These are phyloP conservation scores for Numenius phaeopus DNA, from an alignment of 2,797 vertebrate genomes.

Conservation along the genomic window DNA sequence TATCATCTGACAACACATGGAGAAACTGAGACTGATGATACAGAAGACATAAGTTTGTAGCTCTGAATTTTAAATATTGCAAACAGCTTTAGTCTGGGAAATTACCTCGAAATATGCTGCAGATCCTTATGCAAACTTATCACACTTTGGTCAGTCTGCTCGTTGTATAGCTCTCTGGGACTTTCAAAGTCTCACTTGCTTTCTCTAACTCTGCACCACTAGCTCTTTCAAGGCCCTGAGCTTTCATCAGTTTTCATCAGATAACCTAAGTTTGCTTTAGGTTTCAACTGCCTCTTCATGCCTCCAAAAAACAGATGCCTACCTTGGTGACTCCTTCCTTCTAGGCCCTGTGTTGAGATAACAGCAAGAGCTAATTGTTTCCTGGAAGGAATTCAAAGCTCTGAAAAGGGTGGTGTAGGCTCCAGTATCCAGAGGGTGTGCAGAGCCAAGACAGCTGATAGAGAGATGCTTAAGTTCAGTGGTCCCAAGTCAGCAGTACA, in stretches of 20 bases:
- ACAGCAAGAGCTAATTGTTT: neutral
- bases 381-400: neutral
- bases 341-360: neutral
- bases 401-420: neutral
- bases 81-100: neutral
- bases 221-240: neutral
- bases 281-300: neutral
- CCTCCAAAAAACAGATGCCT: neutral
- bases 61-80: neutral
- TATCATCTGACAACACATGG: neutral
- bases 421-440: neutral
- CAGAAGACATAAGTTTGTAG: neutral
- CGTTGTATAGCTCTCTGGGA: neutral
- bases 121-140: neutral
- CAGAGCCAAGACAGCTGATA: neutral
- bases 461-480: neutral
- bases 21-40: neutral
- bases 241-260: neutral
- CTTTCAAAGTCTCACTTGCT: neutral
- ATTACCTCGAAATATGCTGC: neutral
- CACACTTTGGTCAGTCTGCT: neutral
- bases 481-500: neutral
- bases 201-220: neutral
- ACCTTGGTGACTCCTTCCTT: neutral
- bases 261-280: neutral